Evolutionary conservation across 2,113 vertebrate species (phyloP), one percentile per base, ranked within the genome.

Genomic region (Gallinago media): DNA sequence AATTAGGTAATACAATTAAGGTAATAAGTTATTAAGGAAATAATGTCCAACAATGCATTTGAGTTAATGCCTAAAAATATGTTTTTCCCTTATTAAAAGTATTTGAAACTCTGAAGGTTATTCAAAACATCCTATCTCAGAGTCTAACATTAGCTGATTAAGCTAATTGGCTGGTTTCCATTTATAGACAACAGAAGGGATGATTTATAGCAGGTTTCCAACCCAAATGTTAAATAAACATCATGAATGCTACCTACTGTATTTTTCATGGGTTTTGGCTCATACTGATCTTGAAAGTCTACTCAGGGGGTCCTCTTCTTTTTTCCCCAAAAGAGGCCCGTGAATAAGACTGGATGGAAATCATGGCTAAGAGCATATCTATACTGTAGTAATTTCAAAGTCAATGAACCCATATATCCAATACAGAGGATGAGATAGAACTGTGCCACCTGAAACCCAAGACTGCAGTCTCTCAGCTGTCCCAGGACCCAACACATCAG

Each of bases 141-240:
- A 79, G 32, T 32, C 26, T 77, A 81, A 47, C 17, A 61, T 66
- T 56, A 91, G 31, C 29, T 80, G 40, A 87, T 77, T 84, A 58
- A 22, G 2, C n/a, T 62, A 66, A 76, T 70, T 87, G 36, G 17
- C 52, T 79, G 13, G 8, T 81, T 90, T 90, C n/a, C n/a, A 27
- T 65, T 88, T 25, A 10, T 13, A 63, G 40, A 87, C 23, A 87
- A 7, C 7, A 61, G 49, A 84, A 13, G 3, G 15, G 36, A 52
- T 52, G 44, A 84, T 77, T 94, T 91, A 36, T 27, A 65, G 26
- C 26, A 77, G 21, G 56, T 47, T 89, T 94, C 59, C n/a, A 55
- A 22, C 16, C 1, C 10, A 70, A 89, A 73, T 38, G 8, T 38
- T 93, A 80, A 84, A 73, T 38, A 70, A 70, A 34, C 10, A 31